Evolutionary conservation across 2,888 invertebrate genomes (phyloP), one percentile per base, ranked within the genome.

Genomic region (Polydrusus pterygomalis): DNA sequence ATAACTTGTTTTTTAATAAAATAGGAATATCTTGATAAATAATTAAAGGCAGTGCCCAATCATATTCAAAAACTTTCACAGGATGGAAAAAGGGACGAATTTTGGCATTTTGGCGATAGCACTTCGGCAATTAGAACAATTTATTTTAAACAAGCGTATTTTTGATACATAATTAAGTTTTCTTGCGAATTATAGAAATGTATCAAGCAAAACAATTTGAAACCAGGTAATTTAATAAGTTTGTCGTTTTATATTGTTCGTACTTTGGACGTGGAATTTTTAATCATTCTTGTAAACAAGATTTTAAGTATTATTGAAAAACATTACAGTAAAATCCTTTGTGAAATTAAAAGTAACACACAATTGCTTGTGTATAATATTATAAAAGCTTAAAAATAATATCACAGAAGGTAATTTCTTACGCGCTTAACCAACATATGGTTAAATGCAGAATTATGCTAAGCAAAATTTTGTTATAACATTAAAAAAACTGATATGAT

Each of bases 21-120:
- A 45, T 45, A 45, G 40, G 40, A 17, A 25, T 51, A 25, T 9
- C 11, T 10, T 58, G 34, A 10, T 38, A n/a, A 67, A 67, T 18
- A 51, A 51, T 54, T 13, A 40, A 8, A 54, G 51, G 34, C 18
- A 54, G 51, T 67, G 67, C 51, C 67, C 67, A 40, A 60, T 69
- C 69, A 58, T 38, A n/a, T 58, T 51, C 38, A 10, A 51, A 40
- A 49, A n/a, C 20, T 70, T 62, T 47, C 45, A 54, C 25, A 51
- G 77, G 77, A 77, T 77, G 77, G 77, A 77, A 49, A 70, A 51
- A 62, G 77, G 77, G 77, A 77, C 77, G 77, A 76, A 76, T 69
- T 69, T 65, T 56, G 65, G 56, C 65, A 65, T 65, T 56, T 43
- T 65, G 58, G 67, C 51, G 54, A 63, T 54, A 68, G 67, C 75